Evolutionary conservation across 2,113 vertebrate genomes (phyloP).

Genomic region (Varanus salvator): DNA sequence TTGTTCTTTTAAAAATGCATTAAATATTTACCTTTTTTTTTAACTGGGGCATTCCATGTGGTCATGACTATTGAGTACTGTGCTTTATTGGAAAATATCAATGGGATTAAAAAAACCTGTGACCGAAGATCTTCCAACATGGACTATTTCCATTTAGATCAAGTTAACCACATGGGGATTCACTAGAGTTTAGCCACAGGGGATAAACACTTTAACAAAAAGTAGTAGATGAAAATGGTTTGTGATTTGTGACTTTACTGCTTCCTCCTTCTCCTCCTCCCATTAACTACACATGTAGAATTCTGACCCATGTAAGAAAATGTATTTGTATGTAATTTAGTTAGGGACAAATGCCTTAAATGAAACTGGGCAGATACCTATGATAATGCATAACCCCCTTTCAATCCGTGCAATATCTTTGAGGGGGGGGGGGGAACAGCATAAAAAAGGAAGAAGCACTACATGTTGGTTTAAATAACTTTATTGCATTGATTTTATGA

Average conservation of each 20-base stretch:
- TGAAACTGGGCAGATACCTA: neutral
- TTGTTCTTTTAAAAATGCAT: neutral
- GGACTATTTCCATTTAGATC: neutral
- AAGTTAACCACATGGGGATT: too few species aligned
- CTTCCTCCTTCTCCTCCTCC: too few species aligned
- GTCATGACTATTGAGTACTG: neutral
- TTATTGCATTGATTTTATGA: constrained; percentile 35
- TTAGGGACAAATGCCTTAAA: neutral
- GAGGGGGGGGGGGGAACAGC: constrained; percentile 24
- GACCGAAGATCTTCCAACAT: neutral
- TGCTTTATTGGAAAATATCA: neutral
- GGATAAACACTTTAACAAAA: too few species aligned
- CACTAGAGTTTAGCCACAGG: neutral
- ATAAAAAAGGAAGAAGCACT: neutral
- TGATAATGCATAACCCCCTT: neutral
- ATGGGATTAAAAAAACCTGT: neutral
- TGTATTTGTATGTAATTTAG: neutral
- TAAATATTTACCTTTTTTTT: accelerated
- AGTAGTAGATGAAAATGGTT: neutral
- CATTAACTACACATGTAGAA: neutral
- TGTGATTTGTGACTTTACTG: too few species aligned
- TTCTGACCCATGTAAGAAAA: neutral
- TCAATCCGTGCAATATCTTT: neutral
- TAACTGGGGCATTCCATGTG: neutral
- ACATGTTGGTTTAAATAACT: constrained; percentile 15